A percentile compares a stretch with the other conserved stretches of the same genome.
phyloP scores from a whole-genome alignment of 2,113 vertebrate species.

The Oncorhynchus masou region DNA sequence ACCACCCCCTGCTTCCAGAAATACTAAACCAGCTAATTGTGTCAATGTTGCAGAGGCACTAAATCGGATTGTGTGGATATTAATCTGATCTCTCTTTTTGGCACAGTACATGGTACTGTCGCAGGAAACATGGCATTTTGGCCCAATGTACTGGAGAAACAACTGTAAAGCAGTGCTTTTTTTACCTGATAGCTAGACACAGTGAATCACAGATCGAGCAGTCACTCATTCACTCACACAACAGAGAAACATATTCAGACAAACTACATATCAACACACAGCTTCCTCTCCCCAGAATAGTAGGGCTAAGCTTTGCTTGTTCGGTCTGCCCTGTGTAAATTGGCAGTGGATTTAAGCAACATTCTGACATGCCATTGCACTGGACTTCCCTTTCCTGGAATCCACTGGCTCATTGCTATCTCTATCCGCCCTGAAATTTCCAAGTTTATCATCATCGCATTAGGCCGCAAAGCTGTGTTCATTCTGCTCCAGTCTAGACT shows the following conservation, averaged over 20 bases:
- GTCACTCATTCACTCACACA: no score
- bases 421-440: no score
- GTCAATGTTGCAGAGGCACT: constrained; percentile 21
- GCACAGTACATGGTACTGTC: constrained; percentile 11
- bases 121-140: constrained; percentile 37
- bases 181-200: neutral
- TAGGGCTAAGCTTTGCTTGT: no score
- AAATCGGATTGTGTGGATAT: constrained; percentile 39
- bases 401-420: no score
- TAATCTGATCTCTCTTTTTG: constrained; percentile 38
- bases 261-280: no score
- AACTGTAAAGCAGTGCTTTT: neutral
- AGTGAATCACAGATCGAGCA: no score
- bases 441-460: no score
- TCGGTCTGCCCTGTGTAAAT: neutral
- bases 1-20: constrained; percentile 12
- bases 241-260: no score
- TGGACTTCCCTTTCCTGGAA: constrained; percentile 8
- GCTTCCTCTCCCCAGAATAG: no score
- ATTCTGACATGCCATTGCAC: neutral
- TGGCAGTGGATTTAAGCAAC: constrained; percentile 11
- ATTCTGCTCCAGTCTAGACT: no score
- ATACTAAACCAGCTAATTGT: constrained; percentile 40
- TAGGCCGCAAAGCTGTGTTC: no score
- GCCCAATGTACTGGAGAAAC: constrained; percentile 4